These are phyloP conservation scores for Catharus bicknelli DNA, from an alignment of 2,113 vertebrate species.

Conservation along the genomic window DNA sequence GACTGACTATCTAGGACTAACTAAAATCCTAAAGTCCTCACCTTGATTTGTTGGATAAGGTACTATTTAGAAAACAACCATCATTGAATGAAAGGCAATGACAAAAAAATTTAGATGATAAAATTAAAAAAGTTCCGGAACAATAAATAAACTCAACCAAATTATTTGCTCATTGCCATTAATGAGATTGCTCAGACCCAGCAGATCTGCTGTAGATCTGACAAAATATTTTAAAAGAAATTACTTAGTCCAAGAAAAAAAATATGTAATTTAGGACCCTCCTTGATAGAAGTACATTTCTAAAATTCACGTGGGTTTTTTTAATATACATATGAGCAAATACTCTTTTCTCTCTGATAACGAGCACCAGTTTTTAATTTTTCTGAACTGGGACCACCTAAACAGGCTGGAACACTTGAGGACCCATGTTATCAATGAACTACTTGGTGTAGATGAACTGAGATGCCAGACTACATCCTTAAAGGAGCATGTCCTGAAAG, in stretches of 20 bases:
- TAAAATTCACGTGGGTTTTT: fast-evolving
- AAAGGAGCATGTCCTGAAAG: fast-evolving
- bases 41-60: background rate
- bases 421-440: fast-evolving
- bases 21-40: background rate
- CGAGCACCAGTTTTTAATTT: fast-evolving
- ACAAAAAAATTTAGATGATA: background rate
- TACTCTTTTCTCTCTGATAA: background rate
- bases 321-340: background rate
- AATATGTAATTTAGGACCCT: background rate
- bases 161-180: background rate
- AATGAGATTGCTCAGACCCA: background rate
- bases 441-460: background rate
- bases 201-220: background rate
- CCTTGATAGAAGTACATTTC: background rate
- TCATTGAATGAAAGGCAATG: background rate
- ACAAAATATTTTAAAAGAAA: background rate
- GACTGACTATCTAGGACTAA: background rate
- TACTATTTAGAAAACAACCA: background rate
- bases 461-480: background rate
- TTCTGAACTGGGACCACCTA: no score
- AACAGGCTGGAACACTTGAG: fast-evolving
- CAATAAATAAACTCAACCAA: background rate
- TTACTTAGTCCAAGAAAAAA: background rate
- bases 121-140: background rate